Percentiles rank a stretch among this genome's conserved stretches.
phyloP scores from a whole-genome alignment of 2,113 vertebrate genomes.

The Neolamprologus devosi region DNA sequence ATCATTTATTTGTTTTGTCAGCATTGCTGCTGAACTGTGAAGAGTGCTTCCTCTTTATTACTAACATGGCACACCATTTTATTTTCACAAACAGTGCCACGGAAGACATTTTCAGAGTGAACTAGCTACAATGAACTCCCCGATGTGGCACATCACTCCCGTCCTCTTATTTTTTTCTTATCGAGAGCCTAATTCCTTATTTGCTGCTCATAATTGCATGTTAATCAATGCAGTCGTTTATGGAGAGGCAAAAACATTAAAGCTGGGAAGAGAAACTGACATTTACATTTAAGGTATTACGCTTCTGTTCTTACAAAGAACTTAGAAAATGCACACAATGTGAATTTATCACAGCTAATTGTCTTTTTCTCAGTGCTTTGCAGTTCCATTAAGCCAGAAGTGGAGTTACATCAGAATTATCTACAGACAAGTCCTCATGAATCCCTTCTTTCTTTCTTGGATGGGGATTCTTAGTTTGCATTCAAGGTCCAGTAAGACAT shows the following conservation, averaged over 20 bases:
- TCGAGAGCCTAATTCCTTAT: neutral
- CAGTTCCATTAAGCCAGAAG: neutral
- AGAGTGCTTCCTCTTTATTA: neutral
- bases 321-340: neutral
- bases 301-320: neutral
- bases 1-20: neutral
- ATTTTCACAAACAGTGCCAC: neutral
- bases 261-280: neutral
- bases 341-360: conserved; percentile 15
- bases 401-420: conserved; percentile 37
- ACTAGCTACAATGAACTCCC: neutral
- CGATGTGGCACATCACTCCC: neutral
- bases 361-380: neutral
- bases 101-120: neutral
- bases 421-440: conserved; percentile 5
- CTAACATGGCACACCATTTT: neutral
- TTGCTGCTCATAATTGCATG: neutral
- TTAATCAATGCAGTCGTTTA: neutral
- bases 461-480: conserved; percentile 46
- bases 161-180: neutral
- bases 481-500: conserved; percentile 56
- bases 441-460: conserved; percentile 22
- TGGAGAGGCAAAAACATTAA: neutral
- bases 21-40: neutral
- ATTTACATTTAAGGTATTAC: neutral